A percentile compares a stretch with the other conserved stretches of the same genome.
Evolutionary conservation across 2,888 invertebrate genomes (phyloP).

Genomic region (Pandemis cinnamomeana): DNA sequence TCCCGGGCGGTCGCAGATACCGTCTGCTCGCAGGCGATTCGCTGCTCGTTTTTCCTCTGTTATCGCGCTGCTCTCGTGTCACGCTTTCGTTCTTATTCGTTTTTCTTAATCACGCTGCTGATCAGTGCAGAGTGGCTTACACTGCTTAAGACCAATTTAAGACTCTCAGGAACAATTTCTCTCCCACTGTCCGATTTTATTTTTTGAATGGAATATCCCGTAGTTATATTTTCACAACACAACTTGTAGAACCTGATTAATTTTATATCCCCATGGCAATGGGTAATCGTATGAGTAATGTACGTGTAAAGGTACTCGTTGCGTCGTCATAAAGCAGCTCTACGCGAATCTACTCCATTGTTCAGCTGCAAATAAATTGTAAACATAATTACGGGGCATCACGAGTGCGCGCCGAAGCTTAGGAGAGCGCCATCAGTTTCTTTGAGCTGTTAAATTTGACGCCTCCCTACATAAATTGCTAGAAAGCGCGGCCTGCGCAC

Average conservation of each 20-base stretch:
- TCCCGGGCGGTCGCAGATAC: constrained; percentile 77
- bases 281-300: constrained; percentile 40
- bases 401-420: constrained; percentile 63
- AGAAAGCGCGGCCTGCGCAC: constrained; percentile 68
- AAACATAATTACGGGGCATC: constrained; percentile 71
- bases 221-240: not conserved
- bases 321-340: constrained; percentile 37
- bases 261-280: constrained; percentile 26
- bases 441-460: constrained; percentile 75
- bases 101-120: constrained; percentile 75
- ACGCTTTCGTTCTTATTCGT: constrained; percentile 77
- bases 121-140: constrained; percentile 65
- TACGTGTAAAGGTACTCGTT: constrained; percentile 40
- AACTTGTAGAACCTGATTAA: constrained; percentile 23
- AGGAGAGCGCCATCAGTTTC: constrained; percentile 70
- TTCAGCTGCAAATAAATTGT: constrained; percentile 66
- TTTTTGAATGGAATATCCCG: not conserved
- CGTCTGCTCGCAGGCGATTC: constrained; percentile 77
- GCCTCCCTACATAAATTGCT: constrained; percentile 74
- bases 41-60: constrained; percentile 77
- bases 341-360: constrained; percentile 57
- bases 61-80: constrained; percentile 81
- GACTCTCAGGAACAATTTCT: constrained; percentile 35
- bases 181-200: not conserved
- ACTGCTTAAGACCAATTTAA: constrained; percentile 51